Evolutionary conservation across 1,140 invertebrate species (phyloP).

Genomic region (Temnothorax curvispinosus): DNA sequence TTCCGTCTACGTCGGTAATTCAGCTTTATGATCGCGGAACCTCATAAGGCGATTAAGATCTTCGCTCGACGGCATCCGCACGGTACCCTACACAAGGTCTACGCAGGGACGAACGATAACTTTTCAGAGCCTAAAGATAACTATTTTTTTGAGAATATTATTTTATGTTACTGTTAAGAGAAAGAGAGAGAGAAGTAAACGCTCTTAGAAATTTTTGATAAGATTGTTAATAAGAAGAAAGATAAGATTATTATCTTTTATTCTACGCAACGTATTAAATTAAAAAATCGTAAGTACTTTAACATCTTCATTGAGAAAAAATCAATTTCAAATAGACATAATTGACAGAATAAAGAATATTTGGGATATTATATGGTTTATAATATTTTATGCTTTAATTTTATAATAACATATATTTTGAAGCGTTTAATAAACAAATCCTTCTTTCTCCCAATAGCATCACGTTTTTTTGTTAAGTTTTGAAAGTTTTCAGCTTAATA

Average conservation of each 20-base stretch:
- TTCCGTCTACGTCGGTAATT: slow-evolving; percentile 36
- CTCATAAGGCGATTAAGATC: slow-evolving; percentile 57
- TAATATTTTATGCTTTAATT: background rate
- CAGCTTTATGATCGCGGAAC: slow-evolving; percentile 52
- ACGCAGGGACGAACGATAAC: slow-evolving; percentile 22
- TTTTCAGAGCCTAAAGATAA: slow-evolving; percentile 7
- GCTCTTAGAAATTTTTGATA: background rate
- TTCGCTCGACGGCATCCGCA: slow-evolving; percentile 27
- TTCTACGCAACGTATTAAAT: background rate
- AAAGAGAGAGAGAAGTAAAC: background rate
- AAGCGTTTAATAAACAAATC: background rate
- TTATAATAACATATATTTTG: background rate
- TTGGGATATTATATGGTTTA: background rate
- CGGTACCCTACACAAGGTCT: background rate
- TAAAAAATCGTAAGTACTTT: background rate
- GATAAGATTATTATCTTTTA: background rate
- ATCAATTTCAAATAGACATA: background rate
- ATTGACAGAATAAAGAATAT: background rate
- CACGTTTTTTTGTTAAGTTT: background rate
- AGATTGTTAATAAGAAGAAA: background rate
- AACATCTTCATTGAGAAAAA: background rate
- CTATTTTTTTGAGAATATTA: background rate
- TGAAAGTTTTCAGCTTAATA: background rate
- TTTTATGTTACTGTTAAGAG: background rate
- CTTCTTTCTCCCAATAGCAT: background rate